Evolutionary conservation across 2,888 invertebrate genomes (phyloP).

Genomic region (Spilosoma lubricipeda): DNA sequence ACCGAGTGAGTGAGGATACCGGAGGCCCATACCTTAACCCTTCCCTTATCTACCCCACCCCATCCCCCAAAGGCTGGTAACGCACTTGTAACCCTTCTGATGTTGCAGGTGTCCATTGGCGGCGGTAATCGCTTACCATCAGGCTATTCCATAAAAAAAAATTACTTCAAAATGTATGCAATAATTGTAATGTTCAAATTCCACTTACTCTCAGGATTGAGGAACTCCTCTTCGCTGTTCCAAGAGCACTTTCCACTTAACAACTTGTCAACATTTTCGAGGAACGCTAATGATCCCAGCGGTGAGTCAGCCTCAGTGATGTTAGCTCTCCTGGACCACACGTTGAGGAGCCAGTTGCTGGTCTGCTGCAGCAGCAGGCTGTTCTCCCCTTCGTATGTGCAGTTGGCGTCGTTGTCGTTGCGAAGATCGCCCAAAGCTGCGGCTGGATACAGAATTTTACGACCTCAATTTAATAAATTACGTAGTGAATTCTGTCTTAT

Average conservation of each 20-base stretch:
- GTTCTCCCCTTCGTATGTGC: slow-evolving; percentile 97
- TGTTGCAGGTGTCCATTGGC: too few species aligned
- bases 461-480: background rate
- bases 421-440: slow-evolving; percentile 91
- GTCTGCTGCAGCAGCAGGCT: slow-evolving; percentile 95
- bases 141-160: too few species aligned
- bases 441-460: slow-evolving; percentile 73
- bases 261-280: slow-evolving; percentile 84
- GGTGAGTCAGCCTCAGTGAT: slow-evolving; percentile 85
- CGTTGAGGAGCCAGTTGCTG: slow-evolving; percentile 92
- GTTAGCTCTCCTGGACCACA: slow-evolving; percentile 81
- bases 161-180: too few species aligned
- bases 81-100: too few species aligned
- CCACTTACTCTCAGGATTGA: slow-evolving; percentile 84
- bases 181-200: background rate
- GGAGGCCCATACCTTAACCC: too few species aligned
- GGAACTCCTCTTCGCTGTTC: slow-evolving; percentile 78
- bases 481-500: too few species aligned
- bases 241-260: slow-evolving; percentile 84
- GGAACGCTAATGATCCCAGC: slow-evolving; percentile 88
- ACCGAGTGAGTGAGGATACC: too few species aligned
- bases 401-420: slow-evolving; percentile 94
- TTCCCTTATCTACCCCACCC: too few species aligned
- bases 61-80: too few species aligned
- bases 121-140: too few species aligned